Conservation (phyloP, 2,113 vertebrate genomes). For the Cebus imitator region DNA sequence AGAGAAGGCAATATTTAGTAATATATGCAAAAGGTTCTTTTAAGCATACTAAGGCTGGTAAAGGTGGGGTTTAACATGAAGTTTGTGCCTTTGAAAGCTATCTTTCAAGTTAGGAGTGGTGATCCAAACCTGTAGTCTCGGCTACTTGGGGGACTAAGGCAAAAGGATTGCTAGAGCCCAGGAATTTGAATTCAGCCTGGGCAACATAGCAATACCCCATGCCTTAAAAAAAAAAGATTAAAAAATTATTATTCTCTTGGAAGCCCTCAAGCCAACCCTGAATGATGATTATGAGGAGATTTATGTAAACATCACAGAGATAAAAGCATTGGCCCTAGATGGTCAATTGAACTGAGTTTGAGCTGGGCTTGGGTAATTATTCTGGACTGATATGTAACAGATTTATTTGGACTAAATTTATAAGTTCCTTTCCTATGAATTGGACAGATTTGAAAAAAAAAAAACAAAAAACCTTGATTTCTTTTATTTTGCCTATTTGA, state of each 20-base stretch:
- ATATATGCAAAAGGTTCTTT: background rate
- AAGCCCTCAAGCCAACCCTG: background rate
- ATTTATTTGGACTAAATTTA: slow-evolving; percentile 65
- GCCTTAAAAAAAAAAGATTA: background rate
- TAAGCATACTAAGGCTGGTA: background rate
- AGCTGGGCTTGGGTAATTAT: slow-evolving; percentile 52
- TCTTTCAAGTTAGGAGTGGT: background rate
- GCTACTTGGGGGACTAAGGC: background rate
- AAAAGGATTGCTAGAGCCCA: background rate
- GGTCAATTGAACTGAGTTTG: slow-evolving; percentile 25
- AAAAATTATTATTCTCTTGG: background rate
- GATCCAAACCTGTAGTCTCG: background rate
- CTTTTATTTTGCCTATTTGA: slow-evolving; percentile 64
- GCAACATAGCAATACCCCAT: background rate
- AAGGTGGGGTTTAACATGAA: background rate
- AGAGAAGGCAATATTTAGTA: background rate
- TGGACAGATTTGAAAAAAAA: slow-evolving; percentile 28
- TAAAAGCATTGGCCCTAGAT: slow-evolving; percentile 48
- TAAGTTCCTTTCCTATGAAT: slow-evolving; percentile 67
- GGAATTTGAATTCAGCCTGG: background rate
- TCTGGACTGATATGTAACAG: slow-evolving; percentile 58
- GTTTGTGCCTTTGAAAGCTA: background rate
- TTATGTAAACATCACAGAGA: slow-evolving; percentile 59
- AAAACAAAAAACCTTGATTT: slow-evolving; percentile 16
- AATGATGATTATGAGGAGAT: slow-evolving; percentile 54